Evolutionary conservation across 2,888 invertebrate genomes (phyloP), one percentile per base, ranked within the genome.

Genomic region (Matsumyia berberina): DNA sequence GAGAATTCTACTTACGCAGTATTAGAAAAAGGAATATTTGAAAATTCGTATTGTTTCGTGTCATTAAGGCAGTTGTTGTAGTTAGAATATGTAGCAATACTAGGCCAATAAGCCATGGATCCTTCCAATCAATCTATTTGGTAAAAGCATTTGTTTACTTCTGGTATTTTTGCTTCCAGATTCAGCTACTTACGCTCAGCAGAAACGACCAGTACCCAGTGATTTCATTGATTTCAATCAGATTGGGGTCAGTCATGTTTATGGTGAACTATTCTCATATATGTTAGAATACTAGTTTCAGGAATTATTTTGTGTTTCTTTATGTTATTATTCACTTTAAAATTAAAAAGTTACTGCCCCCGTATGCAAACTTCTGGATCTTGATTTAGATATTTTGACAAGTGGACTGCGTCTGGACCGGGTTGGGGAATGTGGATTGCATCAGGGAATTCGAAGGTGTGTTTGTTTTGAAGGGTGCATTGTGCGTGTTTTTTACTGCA

Each of bases 11-110:
- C 96, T 95, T 93, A 97, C 97, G 93, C 73, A 97, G 92, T 89
- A 95, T 93, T 87, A 97, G 94, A 90, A 97, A 97, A 62, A 97
- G 92, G 86, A 96, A 92, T 69, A 96, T 95, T 93, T 97, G 97
- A 89, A 97, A 96, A 91, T 96, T 97, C 86, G 96, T 95, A 92
- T 96, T 95, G 92, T 97, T 96, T 88, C 97, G 94, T 46, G 97
- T 97, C 88, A 96, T 94, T 70, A 97, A 92, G 46, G 96, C 96
- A 88, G 95, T 95, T 89, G 96, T 93, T 78, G 96, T 96, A 31
- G 96, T 94, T 57, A 95, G 92, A 46, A 97, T 91, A 90, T 97
- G 97, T 90, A 96, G 95, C 49, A 94, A 92, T 87, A 97, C 92
- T 11, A 97, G 92, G 12, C 94, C 95, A 85, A 96, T 95, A 11